Evolutionary conservation across 2,888 invertebrate species (phyloP).

Genomic region (Drosophila meridionalis): DNA sequence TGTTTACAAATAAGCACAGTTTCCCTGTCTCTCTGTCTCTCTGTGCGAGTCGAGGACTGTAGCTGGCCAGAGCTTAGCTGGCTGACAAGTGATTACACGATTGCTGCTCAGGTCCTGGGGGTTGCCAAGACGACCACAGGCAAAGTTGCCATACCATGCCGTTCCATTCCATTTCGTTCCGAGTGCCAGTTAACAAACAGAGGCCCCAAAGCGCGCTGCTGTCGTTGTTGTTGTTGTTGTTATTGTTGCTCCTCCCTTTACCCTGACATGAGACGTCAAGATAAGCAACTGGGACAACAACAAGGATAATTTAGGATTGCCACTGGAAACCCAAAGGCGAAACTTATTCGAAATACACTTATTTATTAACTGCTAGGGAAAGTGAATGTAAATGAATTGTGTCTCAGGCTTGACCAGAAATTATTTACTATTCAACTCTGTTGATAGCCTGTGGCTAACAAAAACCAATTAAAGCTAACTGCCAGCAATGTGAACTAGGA

Average conservation of each 20-base stretch:
- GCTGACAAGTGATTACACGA: slow-evolving; percentile 77
- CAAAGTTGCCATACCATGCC: slow-evolving; percentile 44
- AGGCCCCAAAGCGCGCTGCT: slow-evolving; percentile 12
- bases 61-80: slow-evolving; percentile 62
- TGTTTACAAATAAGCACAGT: slow-evolving; percentile 76
- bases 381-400: slow-evolving; percentile 48
- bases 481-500: background rate
- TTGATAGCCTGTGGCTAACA: background rate
- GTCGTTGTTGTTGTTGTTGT: background rate
- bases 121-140: slow-evolving; percentile 26
- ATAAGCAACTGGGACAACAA: slow-evolving; percentile 60
- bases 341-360: slow-evolving; percentile 33
- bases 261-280: slow-evolving; percentile 44
- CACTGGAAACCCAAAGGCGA: slow-evolving; percentile 1
- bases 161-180: background rate
- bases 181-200: slow-evolving; percentile 4
- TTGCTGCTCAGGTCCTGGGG: slow-evolving; percentile 47
- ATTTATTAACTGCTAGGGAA: slow-evolving; percentile 21
- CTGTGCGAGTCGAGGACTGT: slow-evolving; percentile 1
- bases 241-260: slow-evolving; percentile 3
- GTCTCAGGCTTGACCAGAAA: no score
- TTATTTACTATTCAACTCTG: slow-evolving; percentile 1
- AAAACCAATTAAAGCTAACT: background rate
- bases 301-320: slow-evolving; percentile 40
- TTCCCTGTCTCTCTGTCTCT: background rate